Conservation (phyloP, 1,140 invertebrate species). For the Saccostrea glomerata region DNA sequence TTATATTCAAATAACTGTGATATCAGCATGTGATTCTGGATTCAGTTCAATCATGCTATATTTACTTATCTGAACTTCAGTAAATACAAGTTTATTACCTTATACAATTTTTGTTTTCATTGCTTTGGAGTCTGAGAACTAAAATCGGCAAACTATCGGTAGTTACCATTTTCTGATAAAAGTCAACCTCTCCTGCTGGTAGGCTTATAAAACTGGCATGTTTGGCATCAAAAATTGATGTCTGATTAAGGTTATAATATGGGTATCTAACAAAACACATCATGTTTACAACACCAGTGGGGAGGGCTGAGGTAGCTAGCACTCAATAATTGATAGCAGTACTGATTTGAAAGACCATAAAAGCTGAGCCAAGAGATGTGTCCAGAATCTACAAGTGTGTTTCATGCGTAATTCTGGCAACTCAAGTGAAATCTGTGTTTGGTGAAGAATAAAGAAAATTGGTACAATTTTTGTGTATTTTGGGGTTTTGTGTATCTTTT, state of each 20-base stretch:
- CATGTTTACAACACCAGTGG: constrained; percentile 22
- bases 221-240: constrained; percentile 30
- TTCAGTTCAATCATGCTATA: background rate
- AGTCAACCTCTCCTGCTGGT: background rate
- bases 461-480: background rate
- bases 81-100: constrained; percentile 23
- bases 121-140: background rate
- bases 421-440: background rate
- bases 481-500: background rate
- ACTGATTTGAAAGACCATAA: constrained; percentile 37
- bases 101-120: constrained; percentile 11
- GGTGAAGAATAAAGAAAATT: background rate
- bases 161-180: background rate
- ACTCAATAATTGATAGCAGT: constrained; percentile 27
- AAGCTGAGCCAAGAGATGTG: background rate
- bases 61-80: constrained; percentile 5
- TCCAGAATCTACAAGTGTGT: constrained; percentile 4
- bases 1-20: background rate
- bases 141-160: background rate
- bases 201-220: constrained; percentile 35
- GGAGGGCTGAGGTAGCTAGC: background rate
- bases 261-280: constrained; percentile 36
- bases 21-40: constrained; percentile 20
- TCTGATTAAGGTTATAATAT: constrained; percentile 34
- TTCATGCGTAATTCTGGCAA: background rate